Base-by-base conservation (phyloP, 2,888 invertebrate species). In the Callyntrura guangdongensis region DNA sequence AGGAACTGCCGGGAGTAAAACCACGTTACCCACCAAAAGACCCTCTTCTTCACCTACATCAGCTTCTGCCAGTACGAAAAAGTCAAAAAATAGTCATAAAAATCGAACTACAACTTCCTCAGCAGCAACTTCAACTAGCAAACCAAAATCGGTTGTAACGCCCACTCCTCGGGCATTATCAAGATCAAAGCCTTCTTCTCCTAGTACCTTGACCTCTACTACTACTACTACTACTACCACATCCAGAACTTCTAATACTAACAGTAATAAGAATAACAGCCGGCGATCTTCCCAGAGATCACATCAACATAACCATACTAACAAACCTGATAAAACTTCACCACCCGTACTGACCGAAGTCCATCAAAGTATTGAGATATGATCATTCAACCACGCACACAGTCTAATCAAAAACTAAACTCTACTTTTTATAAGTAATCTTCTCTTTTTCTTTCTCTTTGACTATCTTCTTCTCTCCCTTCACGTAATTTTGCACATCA, bases 91-190 rank as follows among this genome's bases (percentile, higher is more conserved):
- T 72, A 12, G 14, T 20, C n/a, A 22, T 61, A 86, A 49, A 53
- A 47, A 72, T 74, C 59, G 86, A 59, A 91, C 93, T 14, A 91
- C 93, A 69, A 92, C 90, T 11, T 36, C 89, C 64, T 64, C 92
- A 17, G 89, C 91, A 6, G 87, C 69, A 27, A 72, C 36, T 47
- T 12, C 72, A 25, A 36, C 87, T 12, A 82, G 22, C 27, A 49
- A 67, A 56, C 64, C 86, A 11, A 20, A 59, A 49, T 17, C 64
- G 3, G 17, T 22, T 9, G 14, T 47, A 25, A 14, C 59, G 8
- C 53, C 84, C 36, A 36, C 36, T 36, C 36, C 36, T 36, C 36
- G 36, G 36, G 36, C 36, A 36, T 2, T 36, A 69, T 17, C 64
- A 67, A 84, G n/a, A 36, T 36, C 36, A 86, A 49, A 59, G 14